These are phyloP conservation scores for Lysiphlebus fabarum DNA, from an alignment of 1,140 invertebrate species.

Conservation along the genomic window DNA sequence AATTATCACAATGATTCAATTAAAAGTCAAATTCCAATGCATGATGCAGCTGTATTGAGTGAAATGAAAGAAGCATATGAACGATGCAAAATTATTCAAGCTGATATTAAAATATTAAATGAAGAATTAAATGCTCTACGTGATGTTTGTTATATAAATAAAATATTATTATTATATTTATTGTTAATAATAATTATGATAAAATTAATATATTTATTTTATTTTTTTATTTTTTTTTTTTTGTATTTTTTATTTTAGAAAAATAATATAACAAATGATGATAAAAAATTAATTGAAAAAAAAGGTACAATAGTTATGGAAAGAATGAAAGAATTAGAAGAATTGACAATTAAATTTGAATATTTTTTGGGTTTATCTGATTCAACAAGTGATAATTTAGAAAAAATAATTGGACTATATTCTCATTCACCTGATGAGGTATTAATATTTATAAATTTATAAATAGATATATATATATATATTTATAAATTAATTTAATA, in stretches of 20 bases:
- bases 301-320: constrained; percentile 38
- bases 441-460: constrained; percentile 2
- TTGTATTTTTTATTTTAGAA: constrained; percentile 36
- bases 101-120: constrained; percentile 36
- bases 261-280: constrained; percentile 42
- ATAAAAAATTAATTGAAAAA: constrained; percentile 34
- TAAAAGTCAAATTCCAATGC: constrained; percentile 32
- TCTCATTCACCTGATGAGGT: constrained; percentile 24
- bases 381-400: constrained; percentile 33
- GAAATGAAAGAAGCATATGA: constrained; percentile 35
- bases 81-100: constrained; percentile 29
- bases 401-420: constrained; percentile 36
- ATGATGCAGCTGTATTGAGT: constrained; percentile 30
- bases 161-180: not conserved
- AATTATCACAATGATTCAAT: constrained; percentile 23
- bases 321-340: constrained; percentile 45
- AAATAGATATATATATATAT: constrained; percentile 1
- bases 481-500: not conserved
- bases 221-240: not conserved
- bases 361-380: constrained; percentile 40
- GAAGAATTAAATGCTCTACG: constrained; percentile 29
- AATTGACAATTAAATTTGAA: constrained; percentile 43
- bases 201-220: not conserved
- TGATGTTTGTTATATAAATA: constrained; percentile 27
- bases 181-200: not conserved